Conservation (phyloP, 2,797 vertebrate species). For the Pristis pectinata region DNA sequence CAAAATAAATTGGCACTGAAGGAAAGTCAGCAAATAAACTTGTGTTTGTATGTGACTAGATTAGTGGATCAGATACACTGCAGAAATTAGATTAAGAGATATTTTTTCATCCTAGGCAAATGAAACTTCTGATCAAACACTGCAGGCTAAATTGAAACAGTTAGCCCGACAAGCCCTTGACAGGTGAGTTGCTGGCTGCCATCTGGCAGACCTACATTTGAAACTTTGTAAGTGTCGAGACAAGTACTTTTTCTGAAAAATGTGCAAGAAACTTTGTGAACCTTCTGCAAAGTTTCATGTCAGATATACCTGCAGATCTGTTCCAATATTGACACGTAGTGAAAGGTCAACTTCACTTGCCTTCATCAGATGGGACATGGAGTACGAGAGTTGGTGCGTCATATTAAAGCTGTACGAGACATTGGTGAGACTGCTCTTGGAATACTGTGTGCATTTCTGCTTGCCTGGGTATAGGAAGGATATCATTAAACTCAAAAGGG, state of each 20-base stretch:
- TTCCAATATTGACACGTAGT: background rate
- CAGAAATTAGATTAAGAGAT: background rate
- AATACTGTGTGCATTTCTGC: too few relatives aligned
- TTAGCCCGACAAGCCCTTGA: conserved; percentile 88
- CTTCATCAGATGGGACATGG: background rate
- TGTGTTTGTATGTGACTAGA: background rate
- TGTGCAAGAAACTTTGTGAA: background rate
- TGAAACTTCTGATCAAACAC: conserved; percentile 79
- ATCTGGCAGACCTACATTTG: background rate
- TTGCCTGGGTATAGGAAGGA: too few relatives aligned
- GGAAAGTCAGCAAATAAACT: background rate
- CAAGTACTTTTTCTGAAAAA: background rate
- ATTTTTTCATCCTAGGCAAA: conserved; percentile 66
- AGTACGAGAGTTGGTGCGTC: too few relatives aligned
- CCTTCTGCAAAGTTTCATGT: background rate
- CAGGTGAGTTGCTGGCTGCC: conserved; percentile 63
- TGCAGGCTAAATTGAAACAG: conserved; percentile 90
- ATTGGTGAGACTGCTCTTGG: too few relatives aligned
- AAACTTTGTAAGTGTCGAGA: background rate
- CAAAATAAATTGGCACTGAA: background rate
- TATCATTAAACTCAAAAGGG: too few relatives aligned
- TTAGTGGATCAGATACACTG: background rate
- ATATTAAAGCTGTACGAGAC: too few relatives aligned
- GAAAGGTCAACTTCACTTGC: too few relatives aligned
- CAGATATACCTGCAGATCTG: background rate